Evolutionary conservation across 2,113 vertebrate species (phyloP).

Genomic region (Macheiramphus alcinus): DNA sequence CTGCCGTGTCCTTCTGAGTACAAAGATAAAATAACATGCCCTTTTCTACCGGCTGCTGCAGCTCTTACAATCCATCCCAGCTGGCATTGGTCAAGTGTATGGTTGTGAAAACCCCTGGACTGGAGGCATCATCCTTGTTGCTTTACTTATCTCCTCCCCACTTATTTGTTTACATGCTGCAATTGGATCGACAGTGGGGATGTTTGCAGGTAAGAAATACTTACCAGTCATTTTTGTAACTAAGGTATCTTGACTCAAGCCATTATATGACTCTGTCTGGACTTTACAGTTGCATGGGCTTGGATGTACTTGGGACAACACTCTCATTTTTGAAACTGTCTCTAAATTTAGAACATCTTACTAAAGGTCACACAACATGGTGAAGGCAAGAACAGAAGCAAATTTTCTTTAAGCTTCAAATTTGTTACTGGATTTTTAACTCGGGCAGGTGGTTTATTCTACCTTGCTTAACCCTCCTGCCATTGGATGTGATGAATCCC

Average conservation of each 20-base stretch:
- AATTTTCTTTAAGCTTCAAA: neutral
- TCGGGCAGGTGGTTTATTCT: neutral
- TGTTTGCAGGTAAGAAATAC: slow-evolving; percentile 82
- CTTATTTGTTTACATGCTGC: slow-evolving; percentile 86
- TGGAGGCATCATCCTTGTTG: slow-evolving; percentile 86
- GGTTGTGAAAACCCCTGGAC: slow-evolving; percentile 94
- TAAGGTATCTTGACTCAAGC: neutral
- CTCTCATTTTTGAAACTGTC: neutral
- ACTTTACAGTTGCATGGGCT: accelerated
- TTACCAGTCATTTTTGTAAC: neutral
- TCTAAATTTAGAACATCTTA: neutral
- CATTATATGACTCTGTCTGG: neutral
- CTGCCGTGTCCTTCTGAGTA: neutral
- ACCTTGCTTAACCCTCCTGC: neutral
- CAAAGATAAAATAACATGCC: neutral
- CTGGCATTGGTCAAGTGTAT: slow-evolving; percentile 88
- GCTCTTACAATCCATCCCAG: slow-evolving; percentile 87
- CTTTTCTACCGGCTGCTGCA: slow-evolving; percentile 39
- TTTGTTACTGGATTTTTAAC: neutral
- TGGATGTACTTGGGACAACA: accelerated
- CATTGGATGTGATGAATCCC: neutral
- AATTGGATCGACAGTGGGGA: slow-evolving; percentile 86
- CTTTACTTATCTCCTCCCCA: slow-evolving; percentile 89
- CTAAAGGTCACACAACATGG: neutral
- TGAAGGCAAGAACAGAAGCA: neutral